Conservation (phyloP, 2,113 vertebrate genomes). For the Ictalurus furcatus region DNA sequence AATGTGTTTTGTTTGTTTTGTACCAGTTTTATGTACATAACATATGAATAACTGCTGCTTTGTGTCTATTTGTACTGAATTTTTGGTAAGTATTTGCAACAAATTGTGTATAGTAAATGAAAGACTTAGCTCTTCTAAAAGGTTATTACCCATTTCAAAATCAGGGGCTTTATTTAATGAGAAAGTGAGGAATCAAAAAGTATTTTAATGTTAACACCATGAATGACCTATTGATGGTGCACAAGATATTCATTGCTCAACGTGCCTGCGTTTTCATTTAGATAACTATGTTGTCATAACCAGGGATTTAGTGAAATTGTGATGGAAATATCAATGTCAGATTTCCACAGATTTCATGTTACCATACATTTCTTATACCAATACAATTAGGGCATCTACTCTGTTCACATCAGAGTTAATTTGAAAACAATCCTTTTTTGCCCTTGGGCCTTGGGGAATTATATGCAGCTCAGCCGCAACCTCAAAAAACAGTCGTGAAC, state of each 20-base stretch:
- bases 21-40: not conserved
- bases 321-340: not conserved
- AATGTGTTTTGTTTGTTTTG: not conserved
- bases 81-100: not conserved
- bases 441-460: not conserved
- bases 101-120: not conserved
- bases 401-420: not conserved
- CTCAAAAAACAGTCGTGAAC: not conserved
- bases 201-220: not conserved
- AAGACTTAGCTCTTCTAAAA: not conserved
- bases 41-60: not conserved
- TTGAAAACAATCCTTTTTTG: not conserved
- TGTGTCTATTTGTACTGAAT: not conserved
- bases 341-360: not conserved
- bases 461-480: not conserved
- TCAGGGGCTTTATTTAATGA: not conserved
- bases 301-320: not conserved
- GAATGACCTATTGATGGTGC: slow-evolving; percentile 26
- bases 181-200: not conserved
- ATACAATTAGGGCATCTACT: not conserved
- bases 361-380: not conserved
- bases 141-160: not conserved
- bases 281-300: not conserved
- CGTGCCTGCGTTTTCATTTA: not conserved
- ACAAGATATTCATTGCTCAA: not conserved